Evolutionary conservation across 1,140 invertebrate genomes (phyloP).

Genomic region (Anoplophora glabripennis): DNA sequence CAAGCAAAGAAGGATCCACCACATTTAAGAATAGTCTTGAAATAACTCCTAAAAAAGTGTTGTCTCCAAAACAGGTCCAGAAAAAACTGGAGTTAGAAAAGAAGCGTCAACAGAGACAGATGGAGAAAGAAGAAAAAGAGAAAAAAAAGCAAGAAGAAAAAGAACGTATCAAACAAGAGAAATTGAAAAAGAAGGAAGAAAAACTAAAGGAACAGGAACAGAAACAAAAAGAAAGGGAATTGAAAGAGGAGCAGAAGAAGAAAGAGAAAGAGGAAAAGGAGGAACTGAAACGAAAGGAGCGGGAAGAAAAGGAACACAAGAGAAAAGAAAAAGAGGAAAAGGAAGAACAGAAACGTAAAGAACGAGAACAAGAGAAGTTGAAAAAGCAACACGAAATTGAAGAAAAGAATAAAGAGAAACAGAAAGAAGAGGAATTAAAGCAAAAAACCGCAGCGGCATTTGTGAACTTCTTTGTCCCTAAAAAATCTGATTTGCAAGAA

Average conservation of each 20-base stretch:
- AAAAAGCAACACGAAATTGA: slow-evolving; percentile 58
- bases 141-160: slow-evolving; percentile 51
- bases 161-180: slow-evolving; percentile 52
- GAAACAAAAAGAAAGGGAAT: slow-evolving; percentile 33
- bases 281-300: slow-evolving; percentile 47
- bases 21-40: not conserved
- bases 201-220: slow-evolving; percentile 33
- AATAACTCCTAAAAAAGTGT: slow-evolving; percentile 32
- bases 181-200: slow-evolving; percentile 56
- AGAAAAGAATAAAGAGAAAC: slow-evolving; percentile 60
- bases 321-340: slow-evolving; percentile 51
- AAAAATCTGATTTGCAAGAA: slow-evolving; percentile 52
- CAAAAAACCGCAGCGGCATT: slow-evolving; percentile 73
- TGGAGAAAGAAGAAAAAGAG: slow-evolving; percentile 55
- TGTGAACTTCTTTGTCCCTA: slow-evolving; percentile 74
- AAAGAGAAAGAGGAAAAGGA: slow-evolving; percentile 33
- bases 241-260: slow-evolving; percentile 51
- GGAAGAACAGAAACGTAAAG: slow-evolving; percentile 44
- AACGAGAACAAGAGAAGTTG: slow-evolving; percentile 50
- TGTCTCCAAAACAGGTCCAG: slow-evolving; percentile 48
- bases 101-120: slow-evolving; percentile 52
- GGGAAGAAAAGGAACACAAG: slow-evolving; percentile 53
- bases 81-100: slow-evolving; percentile 56
- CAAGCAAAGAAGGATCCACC: not conserved
- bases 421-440: slow-evolving; percentile 64